Conservation (phyloP, 2,113 vertebrate species). For the Catharus minimus region DNA sequence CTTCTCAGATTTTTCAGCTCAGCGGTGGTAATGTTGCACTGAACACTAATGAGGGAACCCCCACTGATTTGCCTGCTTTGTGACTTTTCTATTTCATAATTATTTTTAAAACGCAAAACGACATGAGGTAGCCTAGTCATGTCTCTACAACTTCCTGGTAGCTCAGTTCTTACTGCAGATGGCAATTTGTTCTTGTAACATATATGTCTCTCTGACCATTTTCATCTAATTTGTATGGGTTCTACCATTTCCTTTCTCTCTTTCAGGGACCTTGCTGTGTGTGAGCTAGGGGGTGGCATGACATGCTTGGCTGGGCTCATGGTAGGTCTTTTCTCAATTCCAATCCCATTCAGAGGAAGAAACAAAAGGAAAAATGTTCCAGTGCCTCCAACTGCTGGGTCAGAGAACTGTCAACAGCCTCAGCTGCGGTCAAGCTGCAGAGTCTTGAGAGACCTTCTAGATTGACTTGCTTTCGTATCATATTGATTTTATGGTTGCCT, state of each 20-base stretch:
- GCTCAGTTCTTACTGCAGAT: slow-evolving; percentile 77
- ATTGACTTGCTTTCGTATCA: slow-evolving; percentile 85
- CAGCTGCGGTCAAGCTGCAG: slow-evolving; percentile 82
- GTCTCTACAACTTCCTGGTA: slow-evolving; percentile 83
- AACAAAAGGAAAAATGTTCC: slow-evolving; percentile 83
- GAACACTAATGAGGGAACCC: slow-evolving; percentile 86
- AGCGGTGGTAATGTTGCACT: slow-evolving; percentile 83
- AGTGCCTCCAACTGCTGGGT: slow-evolving; percentile 81
- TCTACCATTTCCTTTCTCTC: slow-evolving; percentile 83
- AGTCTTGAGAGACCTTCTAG: slow-evolving; percentile 83
- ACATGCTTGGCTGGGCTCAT: slow-evolving; percentile 94
- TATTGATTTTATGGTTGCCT: slow-evolving; percentile 87
- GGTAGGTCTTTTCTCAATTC: slow-evolving; percentile 91
- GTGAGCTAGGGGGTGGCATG: slow-evolving; percentile 93
- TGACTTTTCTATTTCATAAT: slow-evolving; percentile 89
- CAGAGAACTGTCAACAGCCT: slow-evolving; percentile 84
- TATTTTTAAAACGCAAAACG: slow-evolving; percentile 88
- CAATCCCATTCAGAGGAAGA: slow-evolving; percentile 81
- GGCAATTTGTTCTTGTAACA: slow-evolving; percentile 84
- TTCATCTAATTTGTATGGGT: slow-evolving; percentile 88
- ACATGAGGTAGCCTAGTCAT: slow-evolving; percentile 81
- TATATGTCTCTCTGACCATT: slow-evolving; percentile 81
- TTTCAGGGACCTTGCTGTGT: slow-evolving; percentile 89
- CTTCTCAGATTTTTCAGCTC: slow-evolving; percentile 84
- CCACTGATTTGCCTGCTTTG: slow-evolving; percentile 85